phyloP scores from a whole-genome alignment of 2,113 vertebrate genomes.

The Aldabrachelys gigantea region DNA sequence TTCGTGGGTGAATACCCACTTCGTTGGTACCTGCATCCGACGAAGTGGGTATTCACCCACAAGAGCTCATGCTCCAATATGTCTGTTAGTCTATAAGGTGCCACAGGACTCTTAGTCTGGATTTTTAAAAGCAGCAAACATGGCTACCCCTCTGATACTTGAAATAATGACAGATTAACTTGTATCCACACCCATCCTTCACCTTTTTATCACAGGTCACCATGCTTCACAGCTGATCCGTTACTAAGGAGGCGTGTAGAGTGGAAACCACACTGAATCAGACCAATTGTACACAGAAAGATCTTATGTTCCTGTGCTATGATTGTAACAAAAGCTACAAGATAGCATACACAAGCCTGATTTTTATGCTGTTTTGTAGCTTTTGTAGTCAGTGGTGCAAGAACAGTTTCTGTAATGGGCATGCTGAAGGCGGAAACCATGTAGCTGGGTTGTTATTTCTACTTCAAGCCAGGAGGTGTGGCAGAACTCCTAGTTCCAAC shows the following conservation, averaged over 20 bases:
- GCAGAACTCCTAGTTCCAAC: too few relatives aligned
- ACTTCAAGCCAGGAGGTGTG: too few relatives aligned
- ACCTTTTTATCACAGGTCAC: background rate
- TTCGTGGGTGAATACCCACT: too few relatives aligned
- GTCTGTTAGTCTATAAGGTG: too few relatives aligned
- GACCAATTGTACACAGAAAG: background rate
- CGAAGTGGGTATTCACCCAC: too few relatives aligned
- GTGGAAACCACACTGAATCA: background rate
- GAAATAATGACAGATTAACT: background rate
- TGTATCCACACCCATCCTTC: background rate
- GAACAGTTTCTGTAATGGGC: background rate
- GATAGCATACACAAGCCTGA: background rate
- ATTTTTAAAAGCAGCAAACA: too few relatives aligned
- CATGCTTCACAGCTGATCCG: background rate
- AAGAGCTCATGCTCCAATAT: too few relatives aligned
- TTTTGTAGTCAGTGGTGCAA: background rate
- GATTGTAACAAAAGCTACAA: background rate
- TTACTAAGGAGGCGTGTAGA: background rate
- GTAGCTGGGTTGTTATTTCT: too few relatives aligned
- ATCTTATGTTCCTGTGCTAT: background rate
- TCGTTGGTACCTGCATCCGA: too few relatives aligned
- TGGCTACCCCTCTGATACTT: too few relatives aligned
- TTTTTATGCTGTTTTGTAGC: background rate
- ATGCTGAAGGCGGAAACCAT: too few relatives aligned
- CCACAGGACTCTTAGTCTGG: too few relatives aligned